These are phyloP conservation scores for Anarhynchus alexandrinus DNA, from an alignment of 2,113 vertebrate species.

Conservation along the genomic window DNA sequence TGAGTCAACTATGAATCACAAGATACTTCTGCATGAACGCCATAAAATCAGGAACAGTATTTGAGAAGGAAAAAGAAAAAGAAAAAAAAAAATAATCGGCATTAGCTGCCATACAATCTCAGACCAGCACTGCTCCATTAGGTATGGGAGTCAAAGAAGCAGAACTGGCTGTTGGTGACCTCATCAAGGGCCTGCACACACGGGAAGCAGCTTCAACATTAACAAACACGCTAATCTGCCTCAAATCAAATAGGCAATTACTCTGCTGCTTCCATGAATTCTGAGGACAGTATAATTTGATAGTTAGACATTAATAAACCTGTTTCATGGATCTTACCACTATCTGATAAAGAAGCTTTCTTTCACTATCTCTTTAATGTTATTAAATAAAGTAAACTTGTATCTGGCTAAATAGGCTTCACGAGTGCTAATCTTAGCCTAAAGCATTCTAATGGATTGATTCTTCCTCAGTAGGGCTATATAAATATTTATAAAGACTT, in stretches of 20 bases:
- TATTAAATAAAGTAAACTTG: conserved; percentile 50
- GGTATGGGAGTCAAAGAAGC: neutral
- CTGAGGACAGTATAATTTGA: conserved; percentile 29
- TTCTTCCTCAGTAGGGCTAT: conserved; percentile 18
- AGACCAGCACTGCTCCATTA: neutral
- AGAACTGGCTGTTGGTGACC: neutral
- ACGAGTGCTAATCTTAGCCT: conserved; percentile 56
- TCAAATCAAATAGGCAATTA: conserved; percentile 28
- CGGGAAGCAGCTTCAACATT: neutral
- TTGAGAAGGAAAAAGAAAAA: neutral
- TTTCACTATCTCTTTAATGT: conserved; percentile 27
- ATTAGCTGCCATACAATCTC: neutral
- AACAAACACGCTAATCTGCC: conserved; percentile 2
- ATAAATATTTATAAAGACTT: conserved; percentile 57
- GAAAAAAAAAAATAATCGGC: neutral
- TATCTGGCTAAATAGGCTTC: conserved; percentile 56
- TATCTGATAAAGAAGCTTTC: conserved; percentile 42
- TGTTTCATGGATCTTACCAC: conserved; percentile 23
- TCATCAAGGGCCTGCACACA: neutral
- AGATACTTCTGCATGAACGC: neutral
- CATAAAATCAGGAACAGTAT: neutral
- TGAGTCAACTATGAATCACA: neutral
- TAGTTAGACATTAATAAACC: conserved; percentile 32
- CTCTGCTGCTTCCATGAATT: conserved; percentile 14
- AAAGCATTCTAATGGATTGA: conserved; percentile 45